Evolutionary conservation across 2,888 invertebrate species (phyloP), one percentile per base, ranked within the genome.

Genomic region (Drosophila putrida): DNA sequence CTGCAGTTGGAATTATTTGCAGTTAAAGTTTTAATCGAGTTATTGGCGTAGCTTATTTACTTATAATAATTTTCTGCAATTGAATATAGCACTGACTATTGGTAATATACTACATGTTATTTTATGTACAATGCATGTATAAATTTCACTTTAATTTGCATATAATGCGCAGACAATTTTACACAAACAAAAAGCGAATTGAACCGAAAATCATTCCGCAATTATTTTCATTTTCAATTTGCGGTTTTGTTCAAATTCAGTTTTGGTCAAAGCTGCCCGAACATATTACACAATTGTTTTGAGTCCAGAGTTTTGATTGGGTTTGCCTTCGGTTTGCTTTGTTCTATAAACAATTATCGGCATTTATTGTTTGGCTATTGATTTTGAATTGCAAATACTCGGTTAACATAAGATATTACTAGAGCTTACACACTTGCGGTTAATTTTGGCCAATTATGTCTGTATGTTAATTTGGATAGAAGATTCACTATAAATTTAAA

Each of bases 161-260:
- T 33, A 11, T 20, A 39, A 46, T 28, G 15, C 15, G 43, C 44
- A 60, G 47, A 62, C 38, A 41, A 49, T 69, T 61, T 51, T 33
- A 46, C 61, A 58, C 58, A 35, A 43, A 33, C 28, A 8, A 15
- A 39, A 41, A 51, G 13, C 38, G 25, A 54, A 41, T 39, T 31
- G 36, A 65, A 60, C 33, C 41, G 57, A 46, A 61, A 53, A 70
- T 44, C 25, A 27, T 51, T 55, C 36, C 35, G 57, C 49, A 70
- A 66, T 68, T 65, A 69, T 64, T 79, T 82, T 43, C 58, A 65
- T 76, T 76, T 84, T 36, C 55, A 53, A 61, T 84, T 75, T 84
- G 85, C 20, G 82, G 88, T 62, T 77, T 61, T 64, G 68, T 59
- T 13, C 64, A 71, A 79, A 81, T 71, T 66, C 46, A 28, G 69